phyloP scores from a whole-genome alignment of 2,888 invertebrate species.

The Dyspetes luteomarginatus region DNA sequence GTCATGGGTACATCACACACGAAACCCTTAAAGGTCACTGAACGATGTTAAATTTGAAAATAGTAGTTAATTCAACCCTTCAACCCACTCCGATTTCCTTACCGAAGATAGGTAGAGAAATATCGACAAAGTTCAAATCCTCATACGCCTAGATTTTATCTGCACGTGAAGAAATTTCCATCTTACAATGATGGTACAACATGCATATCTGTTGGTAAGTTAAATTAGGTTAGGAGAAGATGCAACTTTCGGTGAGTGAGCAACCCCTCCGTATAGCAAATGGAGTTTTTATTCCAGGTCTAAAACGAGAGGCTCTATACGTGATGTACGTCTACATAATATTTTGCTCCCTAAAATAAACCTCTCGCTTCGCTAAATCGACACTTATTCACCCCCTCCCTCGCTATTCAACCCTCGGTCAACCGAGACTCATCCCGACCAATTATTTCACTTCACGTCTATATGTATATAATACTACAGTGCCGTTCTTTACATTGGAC shows the following conservation, averaged over 20 bases:
- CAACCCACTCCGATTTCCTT: not conserved
- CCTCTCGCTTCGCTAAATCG: conserved; percentile 34
- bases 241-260: conserved; percentile 15
- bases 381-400: conserved; percentile 46
- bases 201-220: conserved; percentile 27
- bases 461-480: not conserved
- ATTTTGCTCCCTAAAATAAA: conserved; percentile 16
- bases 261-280: conserved; percentile 23
- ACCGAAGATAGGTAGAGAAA: not conserved
- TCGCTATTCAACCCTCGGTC: conserved; percentile 38
- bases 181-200: not conserved
- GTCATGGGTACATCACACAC: not conserved
- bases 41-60: conserved; percentile 42
- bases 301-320: conserved; percentile 26
- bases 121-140: not conserved
- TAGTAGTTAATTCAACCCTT: not conserved
- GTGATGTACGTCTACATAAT: too few relatives aligned
- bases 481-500: conserved; percentile 24
- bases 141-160: not conserved
- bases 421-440: conserved; percentile 7
- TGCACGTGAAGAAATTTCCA: not conserved
- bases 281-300: conserved; percentile 49
- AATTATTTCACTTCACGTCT: not conserved
- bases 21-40: conserved; percentile 41
- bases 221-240: conserved; percentile 49